Conservation (phyloP, 2,888 invertebrate species). For the Scrobipalpa atriplicella region DNA sequence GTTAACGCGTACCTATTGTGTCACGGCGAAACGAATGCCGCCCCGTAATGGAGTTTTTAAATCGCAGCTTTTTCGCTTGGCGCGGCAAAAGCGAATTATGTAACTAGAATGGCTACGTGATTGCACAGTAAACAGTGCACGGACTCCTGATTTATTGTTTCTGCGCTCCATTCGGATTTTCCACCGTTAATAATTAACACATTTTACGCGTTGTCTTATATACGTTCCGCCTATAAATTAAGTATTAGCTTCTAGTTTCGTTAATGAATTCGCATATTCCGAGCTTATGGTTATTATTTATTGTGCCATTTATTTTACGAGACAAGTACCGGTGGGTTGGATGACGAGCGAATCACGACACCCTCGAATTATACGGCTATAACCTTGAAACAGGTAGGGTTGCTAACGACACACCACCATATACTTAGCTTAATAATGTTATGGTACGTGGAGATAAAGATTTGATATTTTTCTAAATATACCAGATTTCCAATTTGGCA, state of each 20-base stretch:
- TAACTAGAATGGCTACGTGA: conserved; percentile 65
- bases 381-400: conserved; percentile 42
- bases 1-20: conserved; percentile 77
- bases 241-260: conserved; percentile 37
- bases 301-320: conserved; percentile 40
- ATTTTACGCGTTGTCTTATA: conserved; percentile 10
- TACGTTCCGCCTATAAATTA: conserved; percentile 22
- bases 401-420: conserved; percentile 40
- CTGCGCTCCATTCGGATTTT: conserved; percentile 51
- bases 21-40: conserved; percentile 69
- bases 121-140: conserved; percentile 62
- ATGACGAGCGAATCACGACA: conserved; percentile 43
- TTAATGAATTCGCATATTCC: conserved; percentile 41
- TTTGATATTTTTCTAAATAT: conserved; percentile 10
- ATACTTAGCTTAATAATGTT: conserved; percentile 36
- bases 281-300: conserved; percentile 44
- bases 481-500: not conserved
- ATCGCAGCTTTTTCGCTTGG: conserved; percentile 66
- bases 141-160: conserved; percentile 58
- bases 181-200: conserved; percentile 43
- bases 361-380: conserved; percentile 40
- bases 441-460: conserved; percentile 35
- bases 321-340: conserved; percentile 38
- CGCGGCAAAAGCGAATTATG: conserved; percentile 64
- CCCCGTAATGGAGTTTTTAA: conserved; percentile 72